Evolutionary conservation across 2,797 vertebrate genomes (phyloP), one percentile per base, ranked within the genome.

Genomic region (Discoglossus pictus): DNA sequence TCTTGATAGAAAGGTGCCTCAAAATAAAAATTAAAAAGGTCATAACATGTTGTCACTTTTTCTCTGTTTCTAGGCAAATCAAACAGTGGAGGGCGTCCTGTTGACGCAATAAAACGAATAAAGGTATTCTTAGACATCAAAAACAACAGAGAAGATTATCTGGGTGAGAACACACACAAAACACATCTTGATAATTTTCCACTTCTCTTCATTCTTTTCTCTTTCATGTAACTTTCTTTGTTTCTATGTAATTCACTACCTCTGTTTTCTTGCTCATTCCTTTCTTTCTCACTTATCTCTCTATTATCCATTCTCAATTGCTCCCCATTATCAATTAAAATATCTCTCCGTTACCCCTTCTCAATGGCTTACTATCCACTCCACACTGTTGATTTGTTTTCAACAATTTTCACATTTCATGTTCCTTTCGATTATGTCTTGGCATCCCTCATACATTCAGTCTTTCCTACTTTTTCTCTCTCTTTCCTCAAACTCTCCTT

Each of bases 71-170:
- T 73, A 93, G 92, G 92, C 25, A 83, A 84, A 73, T 85, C 90
- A 53, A 94, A 94, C 65, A 86, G 81, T 51, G 92, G 92, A 2
- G 63, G 3, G 0, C 78, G 78, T 4, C 88, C 90, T 43, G 69
- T 68, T 62, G 1, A 0, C 1, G 80, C 81, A 1, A 68, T 92
- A 20, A 17, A 4, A 2, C 36, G 3, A 1, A 93, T 95, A 74
- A 83, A 82, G 7, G 27, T 70, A 0, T 10, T 86, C 8, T 63
- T 94, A 39, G 79, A 82, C 1, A 75, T 82, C 55, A 71, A 48
- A 1, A 15, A n/a, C 9, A 52, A 68, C 1, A 76, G 83, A 20
- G 72, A 89, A 2, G 84, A 84, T 25, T 81, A 90, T 58, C 79
- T 95, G 17, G 93, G 93, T 95, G 53, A 76, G 80, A 6, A 3